Evolutionary conservation across 1,140 invertebrate species (phyloP), one percentile per base, ranked within the genome.

Genomic region (Trichomalopsis sarcophagae): DNA sequence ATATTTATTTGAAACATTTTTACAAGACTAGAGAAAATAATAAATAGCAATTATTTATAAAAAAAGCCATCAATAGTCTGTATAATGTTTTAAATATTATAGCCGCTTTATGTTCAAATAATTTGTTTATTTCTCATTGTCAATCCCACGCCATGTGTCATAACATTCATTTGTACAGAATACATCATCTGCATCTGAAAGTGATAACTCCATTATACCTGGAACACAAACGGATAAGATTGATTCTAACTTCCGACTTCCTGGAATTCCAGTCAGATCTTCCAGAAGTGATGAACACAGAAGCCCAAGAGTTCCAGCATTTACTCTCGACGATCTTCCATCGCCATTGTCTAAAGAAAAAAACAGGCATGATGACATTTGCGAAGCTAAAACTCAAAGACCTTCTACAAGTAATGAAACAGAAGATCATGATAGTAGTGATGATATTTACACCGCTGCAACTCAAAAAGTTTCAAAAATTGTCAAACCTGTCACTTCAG

Each of bases 191-290:
- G 17, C 69, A 0, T 82, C 74, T 27, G 84, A 86, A 14, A 74
- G 30, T 75, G 86, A 88, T 68, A 40, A 77, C 0, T 91, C 88
- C 2, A 0, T 78, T 10, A 88, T 91, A 17, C 80, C 89, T 30
- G 88, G 71, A 14, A 90, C 88, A 13, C 89, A 91, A 78, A 27
- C 5, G 10, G 75, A 88, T 5, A 13, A 84, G 5, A 33, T 11
- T n/a, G 23, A 87, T 0, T 17, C 27, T 23, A 10, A 83, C 1
- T 88, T 89, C 71, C 86, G 86, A 55, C 71, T 17, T 4, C 89
- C 89, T 17, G 30, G 2, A 11, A 74, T 9, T 78, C 74, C 27
- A n/a, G 44, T 71, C 69, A n/a, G 21, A 47, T n/a, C 33, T 78
- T 40, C 66, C 23, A 77, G 3, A 68, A 86, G 33, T 79, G 44